phyloP scores from a whole-genome alignment of 2,797 vertebrate genomes.

The Gorsachius magnificus region DNA sequence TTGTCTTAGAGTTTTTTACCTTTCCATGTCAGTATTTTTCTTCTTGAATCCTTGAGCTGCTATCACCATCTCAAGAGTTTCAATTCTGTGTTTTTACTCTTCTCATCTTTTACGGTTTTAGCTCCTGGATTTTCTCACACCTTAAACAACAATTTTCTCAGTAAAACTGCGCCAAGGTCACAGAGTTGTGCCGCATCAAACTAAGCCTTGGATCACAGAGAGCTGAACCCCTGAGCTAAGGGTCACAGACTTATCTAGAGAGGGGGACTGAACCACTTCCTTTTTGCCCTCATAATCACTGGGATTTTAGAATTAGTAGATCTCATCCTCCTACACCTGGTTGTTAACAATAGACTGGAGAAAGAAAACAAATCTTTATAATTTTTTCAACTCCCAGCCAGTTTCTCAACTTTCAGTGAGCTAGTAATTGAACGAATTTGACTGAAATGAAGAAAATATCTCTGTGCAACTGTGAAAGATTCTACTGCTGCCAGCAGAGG shows the following conservation, averaged over 20 bases:
- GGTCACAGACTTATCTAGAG: not conserved
- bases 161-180: not conserved
- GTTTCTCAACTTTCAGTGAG: not conserved
- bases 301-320: not conserved
- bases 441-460: slow-evolving; percentile 6
- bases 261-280: not conserved
- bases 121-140: not conserved
- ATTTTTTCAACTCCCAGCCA: not conserved
- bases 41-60: not conserved
- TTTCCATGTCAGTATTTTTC: not conserved
- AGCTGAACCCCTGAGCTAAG: not conserved
- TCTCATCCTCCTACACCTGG: not conserved
- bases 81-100: not conserved
- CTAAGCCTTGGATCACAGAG: not conserved
- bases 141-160: not conserved
- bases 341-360: not conserved
- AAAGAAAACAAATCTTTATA: not conserved
- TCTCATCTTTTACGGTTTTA: not conserved
- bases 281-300: not conserved
- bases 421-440: not conserved
- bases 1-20: not conserved
- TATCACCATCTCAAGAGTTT: not conserved
- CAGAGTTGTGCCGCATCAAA: not conserved
- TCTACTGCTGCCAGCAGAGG: not conserved
- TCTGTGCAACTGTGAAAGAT: not conserved